These are phyloP conservation scores for Anniella stebbinsi DNA, from an alignment of 2,797 vertebrate genomes.

Conservation along the genomic window DNA sequence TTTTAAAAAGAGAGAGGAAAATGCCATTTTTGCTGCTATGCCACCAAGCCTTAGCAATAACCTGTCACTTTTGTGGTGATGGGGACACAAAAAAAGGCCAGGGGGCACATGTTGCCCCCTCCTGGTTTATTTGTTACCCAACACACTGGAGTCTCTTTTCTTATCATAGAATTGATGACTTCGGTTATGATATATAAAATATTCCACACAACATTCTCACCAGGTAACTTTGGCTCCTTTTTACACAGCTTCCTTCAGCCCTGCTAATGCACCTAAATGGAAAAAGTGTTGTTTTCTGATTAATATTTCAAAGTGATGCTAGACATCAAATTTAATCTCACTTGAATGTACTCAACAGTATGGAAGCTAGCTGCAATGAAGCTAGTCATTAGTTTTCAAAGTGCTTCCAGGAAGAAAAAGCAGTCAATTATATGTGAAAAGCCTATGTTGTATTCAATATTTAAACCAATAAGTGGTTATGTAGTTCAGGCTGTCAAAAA, in stretches of 20 bases:
- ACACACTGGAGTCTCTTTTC: background rate
- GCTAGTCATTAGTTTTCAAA: conserved; percentile 67
- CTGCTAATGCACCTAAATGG: conserved; percentile 34
- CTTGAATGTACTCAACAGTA: conserved; percentile 68
- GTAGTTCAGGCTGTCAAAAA: conserved; percentile 57
- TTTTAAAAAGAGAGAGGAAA: no score
- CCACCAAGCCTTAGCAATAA: no score
- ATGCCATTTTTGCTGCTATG: no score
- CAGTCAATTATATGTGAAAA: conserved; percentile 65
- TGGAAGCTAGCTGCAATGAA: conserved; percentile 65
- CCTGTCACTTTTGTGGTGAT: no score
- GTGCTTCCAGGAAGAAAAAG: conserved; percentile 67
- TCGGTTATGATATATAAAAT: background rate
- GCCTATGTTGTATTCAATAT: conserved; percentile 65
- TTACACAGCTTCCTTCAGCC: conserved; percentile 33
- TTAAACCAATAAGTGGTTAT: conserved; percentile 56
- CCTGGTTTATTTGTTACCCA: background rate
- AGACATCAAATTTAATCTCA: conserved; percentile 75
- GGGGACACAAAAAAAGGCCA: no score
- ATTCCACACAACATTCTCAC: background rate
- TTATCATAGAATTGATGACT: background rate
- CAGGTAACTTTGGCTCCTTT: background rate
- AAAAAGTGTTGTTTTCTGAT: conserved; percentile 59
- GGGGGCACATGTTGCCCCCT: background rate
- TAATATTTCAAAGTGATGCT: conserved; percentile 71